A percentile compares a stretch with the other conserved stretches of the same genome.
These are phyloP conservation scores for Lates japonicus DNA, from an alignment of 2,797 vertebrate species.

Conservation along the genomic window DNA sequence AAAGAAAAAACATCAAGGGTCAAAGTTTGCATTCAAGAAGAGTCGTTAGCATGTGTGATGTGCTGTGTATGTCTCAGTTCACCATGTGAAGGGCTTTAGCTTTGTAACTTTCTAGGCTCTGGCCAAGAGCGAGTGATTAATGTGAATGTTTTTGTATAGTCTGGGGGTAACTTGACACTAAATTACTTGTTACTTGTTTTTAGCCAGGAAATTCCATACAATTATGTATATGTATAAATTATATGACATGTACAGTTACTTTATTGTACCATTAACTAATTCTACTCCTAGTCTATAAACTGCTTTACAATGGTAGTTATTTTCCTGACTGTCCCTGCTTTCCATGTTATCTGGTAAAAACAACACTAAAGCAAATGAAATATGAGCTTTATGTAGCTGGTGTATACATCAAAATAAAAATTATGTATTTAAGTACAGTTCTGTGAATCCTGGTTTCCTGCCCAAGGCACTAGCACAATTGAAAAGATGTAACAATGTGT, in stretches of 20 bases:
- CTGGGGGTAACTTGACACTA: neutral
- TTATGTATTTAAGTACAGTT: neutral
- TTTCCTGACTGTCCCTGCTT: too few relatives aligned
- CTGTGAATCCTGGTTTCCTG: neutral
- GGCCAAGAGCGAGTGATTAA: neutral
- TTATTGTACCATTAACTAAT: neutral
- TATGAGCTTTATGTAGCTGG: neutral
- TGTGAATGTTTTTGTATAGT: neutral
- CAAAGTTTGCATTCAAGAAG: neutral
- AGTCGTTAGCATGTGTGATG: neutral
- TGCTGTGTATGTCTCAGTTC: neutral
- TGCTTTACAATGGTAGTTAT: too few relatives aligned
- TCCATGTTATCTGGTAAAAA: neutral
- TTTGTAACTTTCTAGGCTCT: too few relatives aligned
- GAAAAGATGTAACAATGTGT: neutral
- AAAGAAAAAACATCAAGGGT: neutral
- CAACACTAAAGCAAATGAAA: neutral
- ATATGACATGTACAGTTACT: neutral
- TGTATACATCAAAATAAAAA: neutral
- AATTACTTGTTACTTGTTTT: neutral
- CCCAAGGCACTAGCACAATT: too few relatives aligned
- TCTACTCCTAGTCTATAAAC: neutral
- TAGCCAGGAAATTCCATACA: neutral
- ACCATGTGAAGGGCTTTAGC: neutral
- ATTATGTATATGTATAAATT: neutral